Conservation (phyloP, 2,888 invertebrate genomes). For the Miltochrista miniata region DNA sequence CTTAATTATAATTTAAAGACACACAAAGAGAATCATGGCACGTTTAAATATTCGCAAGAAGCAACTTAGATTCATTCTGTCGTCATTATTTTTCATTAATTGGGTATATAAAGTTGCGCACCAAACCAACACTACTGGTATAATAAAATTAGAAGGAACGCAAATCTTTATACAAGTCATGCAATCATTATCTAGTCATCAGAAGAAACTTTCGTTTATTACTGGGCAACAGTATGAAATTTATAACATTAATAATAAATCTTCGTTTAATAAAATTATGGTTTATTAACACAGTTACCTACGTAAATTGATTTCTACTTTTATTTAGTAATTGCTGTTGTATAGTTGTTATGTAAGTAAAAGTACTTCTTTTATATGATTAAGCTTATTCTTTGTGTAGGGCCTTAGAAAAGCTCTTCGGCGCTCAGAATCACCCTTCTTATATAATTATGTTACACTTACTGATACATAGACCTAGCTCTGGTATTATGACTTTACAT, state of each 20-base stretch:
- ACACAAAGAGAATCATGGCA: background rate
- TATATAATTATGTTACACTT: too few species aligned
- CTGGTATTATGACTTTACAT: too few species aligned
- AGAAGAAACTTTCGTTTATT: constrained; percentile 2
- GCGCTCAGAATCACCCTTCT: too few species aligned
- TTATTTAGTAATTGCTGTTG: background rate
- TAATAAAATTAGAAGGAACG: constrained; percentile 1
- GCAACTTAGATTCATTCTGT: background rate
- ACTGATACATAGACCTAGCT: too few species aligned
- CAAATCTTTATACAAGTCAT: constrained; percentile 3
- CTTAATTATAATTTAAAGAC: background rate
- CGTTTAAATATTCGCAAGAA: background rate
- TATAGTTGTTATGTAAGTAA: too few species aligned
- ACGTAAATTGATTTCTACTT: background rate
- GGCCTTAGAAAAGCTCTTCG: too few species aligned
- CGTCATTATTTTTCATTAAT: background rate
- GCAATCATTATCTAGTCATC: background rate
- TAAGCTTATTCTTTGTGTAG: too few species aligned
- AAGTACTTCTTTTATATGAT: too few species aligned
- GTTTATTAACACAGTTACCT: constrained; percentile 1
- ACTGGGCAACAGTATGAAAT: constrained; percentile 1
- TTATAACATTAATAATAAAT: background rate
- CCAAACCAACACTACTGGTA: background rate
- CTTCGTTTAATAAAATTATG: background rate
- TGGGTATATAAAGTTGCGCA: background rate